Percentiles rank a stretch among this genome's conserved stretches.
Evolutionary conservation across 1,140 invertebrate species (phyloP).

Genomic region (Thaumatotibia leucotreta): DNA sequence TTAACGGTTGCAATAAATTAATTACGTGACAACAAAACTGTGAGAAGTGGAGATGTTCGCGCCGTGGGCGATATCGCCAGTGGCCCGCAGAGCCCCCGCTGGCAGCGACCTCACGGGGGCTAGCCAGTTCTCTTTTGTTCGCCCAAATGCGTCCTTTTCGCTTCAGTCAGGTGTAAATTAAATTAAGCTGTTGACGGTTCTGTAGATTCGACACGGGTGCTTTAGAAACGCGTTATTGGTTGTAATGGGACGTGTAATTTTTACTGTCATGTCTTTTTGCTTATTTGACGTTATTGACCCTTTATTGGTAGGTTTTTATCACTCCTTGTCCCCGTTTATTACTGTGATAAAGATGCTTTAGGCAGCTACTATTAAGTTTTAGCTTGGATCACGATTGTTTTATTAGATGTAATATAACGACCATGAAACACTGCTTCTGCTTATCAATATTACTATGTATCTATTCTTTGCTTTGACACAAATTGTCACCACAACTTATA

Average conservation of each 20-base stretch:
- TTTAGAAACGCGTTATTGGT: background rate
- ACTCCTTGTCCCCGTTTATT: slow-evolving; percentile 16
- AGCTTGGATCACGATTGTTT: background rate
- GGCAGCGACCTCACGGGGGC: slow-evolving; percentile 44
- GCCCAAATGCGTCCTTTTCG: slow-evolving; percentile 51
- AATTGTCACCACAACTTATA: no score
- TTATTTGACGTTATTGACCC: slow-evolving; percentile 17
- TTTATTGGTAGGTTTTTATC: slow-evolving; percentile 36
- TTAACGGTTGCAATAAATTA: slow-evolving; percentile 65
- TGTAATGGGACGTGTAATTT: slow-evolving; percentile 11
- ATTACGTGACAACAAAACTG: slow-evolving; percentile 70
- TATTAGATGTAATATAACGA: no score
- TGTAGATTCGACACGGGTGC: slow-evolving; percentile 4
- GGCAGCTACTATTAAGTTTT: background rate
- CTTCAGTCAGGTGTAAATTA: slow-evolving; percentile 1
- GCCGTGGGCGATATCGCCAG: slow-evolving; percentile 42
- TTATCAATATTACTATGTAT: no score
- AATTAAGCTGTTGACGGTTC: slow-evolving; percentile 4
- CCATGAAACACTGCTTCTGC: no score
- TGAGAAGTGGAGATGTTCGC: slow-evolving; percentile 50
- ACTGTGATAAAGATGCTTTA: slow-evolving; percentile 22
- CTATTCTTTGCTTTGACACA: no score
- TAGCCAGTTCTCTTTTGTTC: slow-evolving; percentile 60
- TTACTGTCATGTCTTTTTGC: background rate
- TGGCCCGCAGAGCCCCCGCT: slow-evolving; percentile 50